phyloP scores from a whole-genome alignment of 2,797 vertebrate genomes.

The Cynodonichthys magdalenae region DNA sequence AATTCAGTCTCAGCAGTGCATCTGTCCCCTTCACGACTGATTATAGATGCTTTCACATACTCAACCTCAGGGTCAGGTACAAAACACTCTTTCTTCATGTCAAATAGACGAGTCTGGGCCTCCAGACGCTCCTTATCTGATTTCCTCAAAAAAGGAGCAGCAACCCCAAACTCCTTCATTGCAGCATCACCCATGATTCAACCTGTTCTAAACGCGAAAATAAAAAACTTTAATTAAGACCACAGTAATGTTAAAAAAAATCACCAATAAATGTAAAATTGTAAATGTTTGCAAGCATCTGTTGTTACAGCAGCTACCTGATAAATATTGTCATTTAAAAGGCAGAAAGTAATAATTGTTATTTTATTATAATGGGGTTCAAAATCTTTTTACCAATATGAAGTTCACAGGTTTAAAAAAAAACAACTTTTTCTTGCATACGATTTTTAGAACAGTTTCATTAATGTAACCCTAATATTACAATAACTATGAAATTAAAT shows the following conservation, averaged over 20 bases:
- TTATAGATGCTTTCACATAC: constrained; percentile 82
- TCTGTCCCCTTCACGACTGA: constrained; percentile 86
- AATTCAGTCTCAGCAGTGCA: constrained; percentile 82
- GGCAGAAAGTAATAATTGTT: neutral
- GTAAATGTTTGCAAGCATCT: neutral
- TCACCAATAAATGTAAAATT: neutral
- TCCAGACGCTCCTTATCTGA: constrained; percentile 88
- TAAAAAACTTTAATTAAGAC: neutral
- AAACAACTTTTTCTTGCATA: no score
- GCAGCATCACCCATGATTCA: constrained; percentile 79
- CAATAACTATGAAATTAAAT: neutral
- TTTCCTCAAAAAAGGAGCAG: constrained; percentile 86
- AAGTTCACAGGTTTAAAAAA: no score
- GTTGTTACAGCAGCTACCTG: neutral
- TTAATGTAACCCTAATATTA: no score
- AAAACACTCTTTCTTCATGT: constrained; percentile 90
- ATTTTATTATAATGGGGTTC: neutral
- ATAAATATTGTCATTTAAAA: neutral
- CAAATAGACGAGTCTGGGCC: constrained; percentile 87
- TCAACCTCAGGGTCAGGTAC: constrained; percentile 87
- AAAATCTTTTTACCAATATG: no score
- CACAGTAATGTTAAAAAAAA: neutral
- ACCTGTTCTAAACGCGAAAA: neutral
- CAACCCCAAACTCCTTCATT: constrained; percentile 86
- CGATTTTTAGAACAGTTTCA: neutral